Evolutionary conservation across 1,140 invertebrate species (phyloP), one percentile per base, ranked within the genome.

Genomic region (Cherax destructor): DNA sequence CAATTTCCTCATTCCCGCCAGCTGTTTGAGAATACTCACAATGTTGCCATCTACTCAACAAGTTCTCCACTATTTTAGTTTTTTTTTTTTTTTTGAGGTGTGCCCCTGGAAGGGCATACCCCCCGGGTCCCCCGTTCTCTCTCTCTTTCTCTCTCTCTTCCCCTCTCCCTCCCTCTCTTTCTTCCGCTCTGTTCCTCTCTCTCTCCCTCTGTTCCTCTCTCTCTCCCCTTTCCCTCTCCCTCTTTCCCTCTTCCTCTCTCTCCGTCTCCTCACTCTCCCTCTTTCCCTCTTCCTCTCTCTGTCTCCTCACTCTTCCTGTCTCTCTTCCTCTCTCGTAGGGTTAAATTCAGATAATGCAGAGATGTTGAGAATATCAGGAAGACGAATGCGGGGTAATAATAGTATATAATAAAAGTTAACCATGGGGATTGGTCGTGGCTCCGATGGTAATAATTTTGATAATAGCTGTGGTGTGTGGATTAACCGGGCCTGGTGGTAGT

Each of bases 21-120:
- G 83, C 83, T 84, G 83, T 84, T 84, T 84, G 83, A 84, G 83
- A 84, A 84, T 59, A 30, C 10, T 21, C 52, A 56, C 52, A 9
- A 11, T 18, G 41, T 49, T 72, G 59, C 65, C 83, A 65, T 49
- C 61, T 69, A 11, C 1, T 11, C 18, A 72, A 69, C 56, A 59
- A 49, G 47, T 49, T 72, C 52, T 21, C 41, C 24, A 69, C 49
- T 49, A 49, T 69, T 72, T 84, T 41, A 72, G 7, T 49, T 21
- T 49, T 41, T 49, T 65, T 72, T 49, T 21, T 49, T 41, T 49
- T 65, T 72, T 47, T n/a, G 13, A 5, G 30, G 30, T 41, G 30
- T 0, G 30, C 30, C 30, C 30, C 30, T 41, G 30, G 30, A 41
- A 1, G 30, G 30, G 30, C 30, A 2, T 41, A 1, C 30, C 52